Conservation (phyloP, 2,797 vertebrate species). For the Poecilia picta region DNA sequence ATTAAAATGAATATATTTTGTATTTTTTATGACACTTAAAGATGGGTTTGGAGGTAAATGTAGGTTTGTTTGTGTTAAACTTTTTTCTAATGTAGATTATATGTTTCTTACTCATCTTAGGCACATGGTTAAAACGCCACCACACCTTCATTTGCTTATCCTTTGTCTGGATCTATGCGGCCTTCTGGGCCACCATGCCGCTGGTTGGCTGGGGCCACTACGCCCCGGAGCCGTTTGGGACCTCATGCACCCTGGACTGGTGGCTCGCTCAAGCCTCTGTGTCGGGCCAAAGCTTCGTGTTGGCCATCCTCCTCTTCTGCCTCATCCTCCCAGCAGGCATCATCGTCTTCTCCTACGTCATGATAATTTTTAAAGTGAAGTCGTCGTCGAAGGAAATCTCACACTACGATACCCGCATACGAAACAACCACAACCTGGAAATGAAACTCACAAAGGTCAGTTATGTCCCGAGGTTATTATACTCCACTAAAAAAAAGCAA, state of each 20-base stretch:
- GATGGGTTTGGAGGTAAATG: not conserved
- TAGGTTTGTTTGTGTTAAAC: not conserved
- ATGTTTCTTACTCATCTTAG: constrained; percentile 42
- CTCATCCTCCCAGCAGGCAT: constrained; percentile 88
- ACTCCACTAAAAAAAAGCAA: too few relatives aligned
- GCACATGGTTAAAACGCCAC: constrained; percentile 92
- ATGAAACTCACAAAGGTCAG: constrained; percentile 93
- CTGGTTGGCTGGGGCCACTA: constrained; percentile 91
- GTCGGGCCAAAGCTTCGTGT: constrained; percentile 89
- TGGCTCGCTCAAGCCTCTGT: constrained; percentile 91
- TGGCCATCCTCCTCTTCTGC: constrained; percentile 94
- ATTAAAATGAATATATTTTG: not conserved
- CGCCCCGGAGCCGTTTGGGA: constrained; percentile 93
- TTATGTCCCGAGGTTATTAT: not conserved
- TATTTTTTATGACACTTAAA: not conserved
- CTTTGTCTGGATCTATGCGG: constrained; percentile 89
- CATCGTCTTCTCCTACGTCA: constrained; percentile 92
- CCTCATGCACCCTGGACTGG: constrained; percentile 96
- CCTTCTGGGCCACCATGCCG: constrained; percentile 94
- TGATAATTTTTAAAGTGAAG: constrained; percentile 94
- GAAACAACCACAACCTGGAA: constrained; percentile 87
- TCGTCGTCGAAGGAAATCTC: constrained; percentile 91
- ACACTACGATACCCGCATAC: constrained; percentile 88
- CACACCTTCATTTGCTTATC: constrained; percentile 88
- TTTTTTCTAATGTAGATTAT: not conserved